phyloP scores from a whole-genome alignment of 2,113 vertebrate species.

The Archocentrus centrarchus region DNA sequence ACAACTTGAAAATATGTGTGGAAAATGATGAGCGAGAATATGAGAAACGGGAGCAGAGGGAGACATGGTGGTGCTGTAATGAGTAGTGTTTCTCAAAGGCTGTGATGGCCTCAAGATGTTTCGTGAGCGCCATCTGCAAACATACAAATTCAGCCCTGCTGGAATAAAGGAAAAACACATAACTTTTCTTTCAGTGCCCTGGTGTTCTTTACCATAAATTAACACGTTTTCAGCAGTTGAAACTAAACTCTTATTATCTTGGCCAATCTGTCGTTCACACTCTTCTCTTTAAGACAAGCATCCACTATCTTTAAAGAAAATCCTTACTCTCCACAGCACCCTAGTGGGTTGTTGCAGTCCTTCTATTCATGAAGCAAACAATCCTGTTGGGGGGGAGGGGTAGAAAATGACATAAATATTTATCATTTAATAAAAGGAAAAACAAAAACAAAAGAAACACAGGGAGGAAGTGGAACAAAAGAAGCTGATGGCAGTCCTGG shows the following conservation, averaged over 20 bases:
- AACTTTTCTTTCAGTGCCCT: slow-evolving; percentile 30
- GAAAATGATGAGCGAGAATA: slow-evolving; percentile 1
- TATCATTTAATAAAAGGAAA: slow-evolving; percentile 81
- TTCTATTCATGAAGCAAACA: slow-evolving; percentile 78
- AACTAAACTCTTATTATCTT: slow-evolving; percentile 63
- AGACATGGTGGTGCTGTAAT: neutral
- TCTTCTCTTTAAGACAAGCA: slow-evolving; percentile 65
- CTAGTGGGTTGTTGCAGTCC: slow-evolving; percentile 69
- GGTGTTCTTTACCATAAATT: slow-evolving; percentile 41
- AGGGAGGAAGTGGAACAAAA: slow-evolving; percentile 81
- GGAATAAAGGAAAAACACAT: slow-evolving; percentile 9
- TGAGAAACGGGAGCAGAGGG: neutral
- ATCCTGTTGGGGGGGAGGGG: slow-evolving; percentile 55
- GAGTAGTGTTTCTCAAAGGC: neutral
- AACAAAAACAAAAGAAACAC: slow-evolving; percentile 81
- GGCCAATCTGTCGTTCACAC: slow-evolving; percentile 65
- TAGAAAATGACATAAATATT: slow-evolving; percentile 79
- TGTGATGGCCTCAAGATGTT: slow-evolving; percentile 11
- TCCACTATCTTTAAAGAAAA: slow-evolving; percentile 73
- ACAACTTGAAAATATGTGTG: neutral
- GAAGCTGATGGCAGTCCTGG: slow-evolving; percentile 80
- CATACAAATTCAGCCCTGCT: slow-evolving; percentile 21
- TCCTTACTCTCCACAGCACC: slow-evolving; percentile 74
- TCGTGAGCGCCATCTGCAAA: slow-evolving; percentile 6
- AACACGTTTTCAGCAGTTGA: slow-evolving; percentile 46